Evolutionary conservation across 2,113 vertebrate genomes (phyloP).

Genomic region (Oxygymnocypris stewartii): DNA sequence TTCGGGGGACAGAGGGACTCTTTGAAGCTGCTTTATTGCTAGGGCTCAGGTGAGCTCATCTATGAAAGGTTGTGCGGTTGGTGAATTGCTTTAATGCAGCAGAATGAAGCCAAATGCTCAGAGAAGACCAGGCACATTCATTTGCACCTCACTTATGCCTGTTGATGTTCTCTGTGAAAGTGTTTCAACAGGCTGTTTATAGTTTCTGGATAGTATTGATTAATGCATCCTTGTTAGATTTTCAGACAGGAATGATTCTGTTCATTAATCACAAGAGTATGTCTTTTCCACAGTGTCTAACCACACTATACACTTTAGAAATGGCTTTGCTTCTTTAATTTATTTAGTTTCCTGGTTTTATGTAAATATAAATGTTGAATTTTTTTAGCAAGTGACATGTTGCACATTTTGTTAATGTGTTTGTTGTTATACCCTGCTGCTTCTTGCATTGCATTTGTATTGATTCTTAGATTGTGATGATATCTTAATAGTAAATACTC

Average conservation of each 20-base stretch:
- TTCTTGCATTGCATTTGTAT: neutral
- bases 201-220: neutral
- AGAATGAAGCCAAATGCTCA: neutral
- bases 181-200: conserved; percentile 15
- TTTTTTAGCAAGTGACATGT: too few relatives aligned
- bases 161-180: neutral
- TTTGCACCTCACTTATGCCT: neutral
- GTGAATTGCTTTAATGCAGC: neutral
- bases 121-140: neutral
- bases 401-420: neutral
- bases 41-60: conserved; percentile 15
- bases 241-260: neutral
- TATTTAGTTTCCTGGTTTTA: neutral
- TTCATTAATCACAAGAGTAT: neutral
- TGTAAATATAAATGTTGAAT: too few relatives aligned
- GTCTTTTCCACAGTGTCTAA: neutral
- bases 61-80: neutral
- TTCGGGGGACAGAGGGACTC: neutral
- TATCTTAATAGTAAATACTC: neutral
- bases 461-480: neutral
- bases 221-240: neutral
- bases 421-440: neutral
- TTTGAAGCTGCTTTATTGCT: neutral
- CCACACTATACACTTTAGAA: neutral
- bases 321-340: neutral